Evolutionary conservation across 2,888 invertebrate species (phyloP).

Genomic region (Seladonia tumulorum): DNA sequence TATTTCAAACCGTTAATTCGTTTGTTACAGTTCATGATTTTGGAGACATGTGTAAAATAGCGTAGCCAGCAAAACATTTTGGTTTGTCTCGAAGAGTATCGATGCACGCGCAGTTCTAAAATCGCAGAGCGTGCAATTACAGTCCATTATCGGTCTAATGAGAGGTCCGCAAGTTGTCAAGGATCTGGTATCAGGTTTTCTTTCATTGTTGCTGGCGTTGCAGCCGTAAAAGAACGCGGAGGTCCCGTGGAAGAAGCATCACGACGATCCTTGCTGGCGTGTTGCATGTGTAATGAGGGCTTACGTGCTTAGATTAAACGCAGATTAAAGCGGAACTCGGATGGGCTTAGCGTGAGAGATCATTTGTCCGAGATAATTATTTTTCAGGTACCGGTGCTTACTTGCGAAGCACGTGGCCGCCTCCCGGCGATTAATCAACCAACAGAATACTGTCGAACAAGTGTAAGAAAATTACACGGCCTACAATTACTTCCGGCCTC

Average conservation of each 20-base stretch:
- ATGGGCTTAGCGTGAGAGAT: slow-evolving; percentile 66
- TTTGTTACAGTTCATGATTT: too few relatives aligned
- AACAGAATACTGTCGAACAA: slow-evolving; percentile 4
- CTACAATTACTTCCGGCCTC: slow-evolving; percentile 2
- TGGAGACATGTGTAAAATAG: too few relatives aligned
- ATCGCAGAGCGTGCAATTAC: neutral
- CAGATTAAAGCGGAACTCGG: slow-evolving; percentile 45
- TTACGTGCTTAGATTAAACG: slow-evolving; percentile 61
- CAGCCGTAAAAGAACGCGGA: neutral
- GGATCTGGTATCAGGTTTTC: neutral
- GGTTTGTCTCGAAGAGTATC: neutral
- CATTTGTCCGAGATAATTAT: slow-evolving; percentile 63
- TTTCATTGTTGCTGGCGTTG: neutral
- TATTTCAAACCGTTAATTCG: too few relatives aligned
- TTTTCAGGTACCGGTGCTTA: slow-evolving; percentile 48
- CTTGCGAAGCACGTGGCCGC: slow-evolving; percentile 42
- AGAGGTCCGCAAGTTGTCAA: neutral
- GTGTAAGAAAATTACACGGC: neutral
- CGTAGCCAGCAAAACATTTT: neutral
- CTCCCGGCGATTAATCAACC: slow-evolving; percentile 51
- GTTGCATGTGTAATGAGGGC: slow-evolving; percentile 43
- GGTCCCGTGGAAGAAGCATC: neutral
- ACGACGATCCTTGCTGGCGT: slow-evolving; percentile 12
- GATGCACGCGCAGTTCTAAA: neutral
- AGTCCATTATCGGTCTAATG: neutral